phyloP scores from a whole-genome alignment of 2,888 invertebrate genomes.

The Tetranychus truncatus region DNA sequence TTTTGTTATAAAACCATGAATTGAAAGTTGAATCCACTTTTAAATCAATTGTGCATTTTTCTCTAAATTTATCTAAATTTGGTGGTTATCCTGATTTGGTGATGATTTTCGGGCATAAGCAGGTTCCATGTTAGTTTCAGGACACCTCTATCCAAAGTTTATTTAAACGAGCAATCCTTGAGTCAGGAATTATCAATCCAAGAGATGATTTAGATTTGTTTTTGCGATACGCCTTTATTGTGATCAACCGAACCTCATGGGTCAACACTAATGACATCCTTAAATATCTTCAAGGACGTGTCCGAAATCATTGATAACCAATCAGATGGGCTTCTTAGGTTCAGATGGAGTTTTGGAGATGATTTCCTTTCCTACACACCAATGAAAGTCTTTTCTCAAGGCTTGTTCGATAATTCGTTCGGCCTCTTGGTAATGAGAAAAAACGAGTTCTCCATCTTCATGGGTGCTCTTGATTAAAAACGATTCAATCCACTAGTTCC shows the following conservation, averaged over 20 bases:
- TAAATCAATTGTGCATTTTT: too few relatives aligned
- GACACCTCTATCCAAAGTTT: constrained; percentile 19
- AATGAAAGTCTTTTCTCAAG: not conserved
- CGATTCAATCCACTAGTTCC: not conserved
- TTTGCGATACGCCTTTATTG: not conserved
- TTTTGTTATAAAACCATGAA: too few relatives aligned
- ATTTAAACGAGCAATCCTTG: constrained; percentile 27
- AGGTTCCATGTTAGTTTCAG: constrained; percentile 37
- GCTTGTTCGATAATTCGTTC: not conserved
- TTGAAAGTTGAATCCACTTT: too few relatives aligned
- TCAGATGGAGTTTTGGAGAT: not conserved
- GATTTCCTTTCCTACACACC: not conserved
- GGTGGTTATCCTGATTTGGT: constrained; percentile 29
- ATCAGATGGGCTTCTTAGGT: not conserved
- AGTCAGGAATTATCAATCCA: not conserved
- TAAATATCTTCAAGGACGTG: not conserved
- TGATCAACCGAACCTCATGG: not conserved
- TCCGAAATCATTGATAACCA: not conserved
- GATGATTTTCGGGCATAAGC: constrained; percentile 38
- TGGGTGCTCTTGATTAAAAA: not conserved
- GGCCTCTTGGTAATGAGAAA: not conserved
- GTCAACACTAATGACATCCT: not conserved
- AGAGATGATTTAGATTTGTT: not conserved
- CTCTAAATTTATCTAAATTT: not conserved
- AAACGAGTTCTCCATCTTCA: constrained; percentile 7